Base-by-base conservation (phyloP, 2,797 vertebrate species). In the Megaceryle alcyon region DNA sequence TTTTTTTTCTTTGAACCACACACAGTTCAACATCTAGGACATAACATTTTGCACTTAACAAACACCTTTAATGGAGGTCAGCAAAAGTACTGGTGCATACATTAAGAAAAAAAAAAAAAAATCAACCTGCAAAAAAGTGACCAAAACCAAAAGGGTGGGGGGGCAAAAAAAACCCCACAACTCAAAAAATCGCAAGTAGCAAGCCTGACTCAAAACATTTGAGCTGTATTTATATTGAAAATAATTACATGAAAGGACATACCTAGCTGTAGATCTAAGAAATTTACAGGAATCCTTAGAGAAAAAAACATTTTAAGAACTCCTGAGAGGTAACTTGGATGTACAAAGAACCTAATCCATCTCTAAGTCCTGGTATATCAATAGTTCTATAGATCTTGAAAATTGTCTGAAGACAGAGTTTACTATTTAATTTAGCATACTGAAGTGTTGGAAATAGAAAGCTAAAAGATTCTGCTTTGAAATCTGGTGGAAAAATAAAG, bases 1-100 rank as follows among this genome's bases (percentile, higher is more conserved):
- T 80, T 72, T 90, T 92, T 80, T 92, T 90, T 25, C 39, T 56
- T 56, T 73, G 86, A 92, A 83, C 56, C 75, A 86, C 43, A 92
- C 23, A 54, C 60, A 88, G 49, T 79, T 94, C 90, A 95, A 72
- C 76, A 87, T 79, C 59, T 60, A 77, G 56, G 22, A 80, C 57
- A 82, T 5, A 61, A 83, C 31, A 63, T 53, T 64, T 64, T 92
- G 59, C 44, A 82, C 41, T 91, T 71, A 78, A 70, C 29, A 66
- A 83, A 65, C 28, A 88, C 35, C 41, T 82, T 84, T 61, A 68
- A 39, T 10, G 20, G 7, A 70, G 29, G 37, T 54, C 44, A 75
- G 56, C 39, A 72, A 79, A 14, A 93, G 6, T 66, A 49, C 25
- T 37, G 9, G 60, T 63, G 25, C 6, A n/a, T 5, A 39, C 1